These are phyloP conservation scores for Dendroctonus valens DNA, from an alignment of 1,140 invertebrate genomes.

Conservation along the genomic window DNA sequence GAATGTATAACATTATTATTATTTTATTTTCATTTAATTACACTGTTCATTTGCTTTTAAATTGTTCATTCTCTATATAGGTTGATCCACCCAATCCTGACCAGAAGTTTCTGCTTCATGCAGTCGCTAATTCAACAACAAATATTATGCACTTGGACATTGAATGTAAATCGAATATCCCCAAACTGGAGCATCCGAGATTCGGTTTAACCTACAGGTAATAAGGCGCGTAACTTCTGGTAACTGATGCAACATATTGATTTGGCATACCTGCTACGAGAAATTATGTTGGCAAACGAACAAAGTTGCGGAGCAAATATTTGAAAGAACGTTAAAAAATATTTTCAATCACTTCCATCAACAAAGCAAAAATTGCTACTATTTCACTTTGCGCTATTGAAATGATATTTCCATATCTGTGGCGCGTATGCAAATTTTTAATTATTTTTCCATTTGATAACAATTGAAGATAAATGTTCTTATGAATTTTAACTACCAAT, in stretches of 20 bases:
- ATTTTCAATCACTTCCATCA: too few relatives aligned
- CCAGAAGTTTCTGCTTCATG: slow-evolving; percentile 43
- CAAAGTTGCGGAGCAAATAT: too few relatives aligned
- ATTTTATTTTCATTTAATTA: too few relatives aligned
- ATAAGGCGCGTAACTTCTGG: neutral
- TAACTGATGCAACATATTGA: slow-evolving; percentile 1
- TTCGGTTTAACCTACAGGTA: slow-evolving; percentile 41
- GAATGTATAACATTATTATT: too few relatives aligned
- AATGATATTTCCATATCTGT: slow-evolving; percentile 23
- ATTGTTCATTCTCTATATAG: slow-evolving; percentile 38
- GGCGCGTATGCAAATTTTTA: slow-evolving; percentile 29
- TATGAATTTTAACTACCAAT: slow-evolving; percentile 30
- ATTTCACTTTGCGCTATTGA: slow-evolving; percentile 23
- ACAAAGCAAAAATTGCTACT: slow-evolving; percentile 17
- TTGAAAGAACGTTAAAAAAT: too few relatives aligned
- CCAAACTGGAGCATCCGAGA: slow-evolving; percentile 41
- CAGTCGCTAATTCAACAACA: slow-evolving; percentile 29
- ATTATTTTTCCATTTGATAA: slow-evolving; percentile 31
- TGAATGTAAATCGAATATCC: slow-evolving; percentile 42
- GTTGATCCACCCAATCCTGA: slow-evolving; percentile 52
- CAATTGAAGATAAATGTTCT: slow-evolving; percentile 29
- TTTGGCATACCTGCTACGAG: neutral
- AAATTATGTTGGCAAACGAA: too few relatives aligned
- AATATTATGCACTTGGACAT: slow-evolving; percentile 38
- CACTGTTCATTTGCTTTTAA: too few relatives aligned